A percentile compares a stretch with the other conserved stretches of the same genome.
phyloP scores from a whole-genome alignment of 2,113 vertebrate genomes.

The Garra rufa region DNA sequence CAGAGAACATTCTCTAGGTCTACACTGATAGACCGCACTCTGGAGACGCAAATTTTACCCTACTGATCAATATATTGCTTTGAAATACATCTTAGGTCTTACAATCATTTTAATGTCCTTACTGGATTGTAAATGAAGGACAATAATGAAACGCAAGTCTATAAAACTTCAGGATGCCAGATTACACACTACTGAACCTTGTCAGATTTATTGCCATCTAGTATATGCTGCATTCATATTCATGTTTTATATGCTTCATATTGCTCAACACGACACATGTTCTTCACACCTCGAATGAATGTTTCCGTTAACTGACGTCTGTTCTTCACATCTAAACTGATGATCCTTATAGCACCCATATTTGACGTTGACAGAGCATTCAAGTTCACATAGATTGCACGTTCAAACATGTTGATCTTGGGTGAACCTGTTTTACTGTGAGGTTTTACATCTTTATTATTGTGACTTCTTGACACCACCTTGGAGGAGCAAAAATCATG shows the following conservation, averaged over 20 bases:
- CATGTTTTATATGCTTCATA: neutral
- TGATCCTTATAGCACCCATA: neutral
- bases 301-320: conserved; percentile 6
- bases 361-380: conserved; percentile 25
- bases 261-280: neutral
- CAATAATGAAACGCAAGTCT: neutral
- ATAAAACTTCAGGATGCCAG: neutral
- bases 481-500: neutral
- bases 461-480: conserved; percentile 6
- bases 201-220: neutral
- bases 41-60: neutral
- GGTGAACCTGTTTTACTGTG: conserved; percentile 42
- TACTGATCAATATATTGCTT: neutral
- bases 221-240: neutral
- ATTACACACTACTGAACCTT: neutral
- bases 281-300: conserved; percentile 13
- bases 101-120: neutral
- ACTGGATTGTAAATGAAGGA: neutral
- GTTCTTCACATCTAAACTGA: conserved; percentile 2
- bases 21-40: conserved; percentile 18
- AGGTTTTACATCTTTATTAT: conserved; percentile 14
- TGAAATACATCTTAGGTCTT: neutral
- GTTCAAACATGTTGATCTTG: conserved; percentile 23
- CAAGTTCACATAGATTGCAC: conserved; percentile 30
- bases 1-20: conserved; percentile 12